Base-by-base conservation (phyloP, 1,140 invertebrate species). In the Drosophila biarmipes region DNA sequence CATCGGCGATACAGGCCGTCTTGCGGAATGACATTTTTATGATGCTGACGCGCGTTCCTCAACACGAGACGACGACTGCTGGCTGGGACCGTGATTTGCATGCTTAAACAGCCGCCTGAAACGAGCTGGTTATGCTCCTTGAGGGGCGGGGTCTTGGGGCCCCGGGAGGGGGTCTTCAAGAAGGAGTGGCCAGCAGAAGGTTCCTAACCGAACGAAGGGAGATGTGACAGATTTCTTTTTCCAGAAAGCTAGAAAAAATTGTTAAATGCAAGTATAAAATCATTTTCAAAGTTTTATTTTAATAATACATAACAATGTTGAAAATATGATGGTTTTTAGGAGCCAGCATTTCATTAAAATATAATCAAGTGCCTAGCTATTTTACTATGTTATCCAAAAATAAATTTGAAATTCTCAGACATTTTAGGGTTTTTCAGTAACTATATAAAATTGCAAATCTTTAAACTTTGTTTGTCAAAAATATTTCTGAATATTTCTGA, bases 41-140 rank as follows among this genome's bases (percentile, higher is more conserved):
- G 86, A 90, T 76, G 78, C 80, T 90, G 86, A 90, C 81, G 86
- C 86, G 82, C 84, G 78, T 72, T 87, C 63, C 74, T 78, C 82
- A 87, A 76, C 82, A 86, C 82, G 81, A 71, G 82, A 24, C 58
- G 40, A 38, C 43, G 43, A 52, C 55, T 52, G 48, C 69, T 45
- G 79, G 64, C 24, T 37, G 61, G 42, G 56, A 74, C 67, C 85
- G 79, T 87, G 82, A 77, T 87, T 80, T 68, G 82, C 84, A 87
- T 87, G 85, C 76, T 77, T 89, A 87, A 87, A 43, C 82, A 84
- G 76, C 48, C 55, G 19, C 29, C 63, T 46, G n/a, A 67, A 68
- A 53, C 66, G 24, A 68, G 49, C 31, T 38, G 66, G 49, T 45
- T 48, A 68, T 54, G 66, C 48, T 38, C 31, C 61, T 45, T 40